Conservation (phyloP, 2,113 vertebrate genomes). For the Phrynosoma blainvillii region DNA sequence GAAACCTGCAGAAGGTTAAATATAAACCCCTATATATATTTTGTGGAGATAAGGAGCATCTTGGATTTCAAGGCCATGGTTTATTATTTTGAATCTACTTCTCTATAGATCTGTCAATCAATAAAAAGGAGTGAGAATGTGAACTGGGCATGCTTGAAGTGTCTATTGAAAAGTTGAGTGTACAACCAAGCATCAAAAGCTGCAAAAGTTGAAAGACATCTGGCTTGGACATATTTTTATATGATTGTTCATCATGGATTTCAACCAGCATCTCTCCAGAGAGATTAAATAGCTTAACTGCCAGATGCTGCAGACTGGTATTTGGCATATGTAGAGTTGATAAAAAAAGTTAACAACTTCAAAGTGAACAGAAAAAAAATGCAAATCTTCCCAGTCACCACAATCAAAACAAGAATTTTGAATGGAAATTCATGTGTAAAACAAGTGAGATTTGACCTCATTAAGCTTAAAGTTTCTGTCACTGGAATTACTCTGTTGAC, state of each 20-base stretch:
- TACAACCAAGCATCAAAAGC: slow-evolving; percentile 28
- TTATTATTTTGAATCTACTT: slow-evolving; percentile 22
- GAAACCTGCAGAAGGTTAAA: neutral
- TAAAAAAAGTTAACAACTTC: slow-evolving; percentile 56
- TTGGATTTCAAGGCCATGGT: slow-evolving; percentile 34
- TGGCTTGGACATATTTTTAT: slow-evolving; percentile 62
- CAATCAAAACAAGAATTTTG: slow-evolving; percentile 46
- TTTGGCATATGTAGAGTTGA: slow-evolving; percentile 54
- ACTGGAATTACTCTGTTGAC: neutral
- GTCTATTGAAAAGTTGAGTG: slow-evolving; percentile 26
- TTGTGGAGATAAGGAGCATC: slow-evolving; percentile 5
- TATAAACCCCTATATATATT: slow-evolving; percentile 12
- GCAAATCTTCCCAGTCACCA: slow-evolving; percentile 44
- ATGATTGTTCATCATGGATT: slow-evolving; percentile 60
- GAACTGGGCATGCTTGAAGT: slow-evolving; percentile 14
- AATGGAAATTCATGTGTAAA: neutral
- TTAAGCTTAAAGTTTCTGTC: neutral
- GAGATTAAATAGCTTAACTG: slow-evolving; percentile 69
- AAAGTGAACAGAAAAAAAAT: slow-evolving; percentile 60
- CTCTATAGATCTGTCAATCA: slow-evolving; percentile 17
- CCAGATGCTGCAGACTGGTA: slow-evolving; percentile 66
- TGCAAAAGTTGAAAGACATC: slow-evolving; percentile 55
- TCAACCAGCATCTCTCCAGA: slow-evolving; percentile 64
- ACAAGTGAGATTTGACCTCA: neutral
- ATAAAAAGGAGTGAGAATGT: neutral